Percentiles rank a stretch among this genome's conserved stretches.
phyloP scores from a whole-genome alignment of 2,113 vertebrate genomes.

The Sebastes schlegelii region DNA sequence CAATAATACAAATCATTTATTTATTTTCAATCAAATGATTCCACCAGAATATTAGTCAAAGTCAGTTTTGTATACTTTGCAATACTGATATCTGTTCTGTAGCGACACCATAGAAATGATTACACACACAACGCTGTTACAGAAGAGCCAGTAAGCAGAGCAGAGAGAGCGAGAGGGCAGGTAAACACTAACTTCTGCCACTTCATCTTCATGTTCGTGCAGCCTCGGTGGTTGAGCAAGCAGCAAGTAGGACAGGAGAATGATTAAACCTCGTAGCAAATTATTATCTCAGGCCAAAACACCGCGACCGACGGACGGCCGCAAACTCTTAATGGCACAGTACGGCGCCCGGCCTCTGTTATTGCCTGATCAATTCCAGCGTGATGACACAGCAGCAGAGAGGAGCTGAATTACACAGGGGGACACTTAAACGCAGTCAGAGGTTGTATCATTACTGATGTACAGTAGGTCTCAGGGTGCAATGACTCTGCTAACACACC shows the following conservation, averaged over 20 bases:
- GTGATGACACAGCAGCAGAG: slow-evolving; percentile 66
- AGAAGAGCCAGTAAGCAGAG: slow-evolving; percentile 24
- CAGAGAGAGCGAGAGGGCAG: neutral
- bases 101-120: neutral
- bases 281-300: slow-evolving; percentile 15
- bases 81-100: neutral
- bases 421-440: slow-evolving; percentile 27
- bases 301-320: neutral
- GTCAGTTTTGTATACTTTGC: neutral
- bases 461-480: slow-evolving; percentile 45
- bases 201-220: neutral
- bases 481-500: slow-evolving; percentile 26
- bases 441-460: slow-evolving; percentile 55
- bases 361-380: slow-evolving; percentile 39
- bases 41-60: neutral
- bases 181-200: slow-evolving; percentile 42
- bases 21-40: neutral
- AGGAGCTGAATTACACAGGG: slow-evolving; percentile 35
- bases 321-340: neutral
- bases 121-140: neutral
- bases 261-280: slow-evolving; percentile 50
- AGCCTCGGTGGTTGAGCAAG: neutral
- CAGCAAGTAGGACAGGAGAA: slow-evolving; percentile 12
- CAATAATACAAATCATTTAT: neutral
- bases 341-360: slow-evolving; percentile 3